Base-by-base conservation (phyloP, 2,888 invertebrate genomes). In the Metellina segmentata region DNA sequence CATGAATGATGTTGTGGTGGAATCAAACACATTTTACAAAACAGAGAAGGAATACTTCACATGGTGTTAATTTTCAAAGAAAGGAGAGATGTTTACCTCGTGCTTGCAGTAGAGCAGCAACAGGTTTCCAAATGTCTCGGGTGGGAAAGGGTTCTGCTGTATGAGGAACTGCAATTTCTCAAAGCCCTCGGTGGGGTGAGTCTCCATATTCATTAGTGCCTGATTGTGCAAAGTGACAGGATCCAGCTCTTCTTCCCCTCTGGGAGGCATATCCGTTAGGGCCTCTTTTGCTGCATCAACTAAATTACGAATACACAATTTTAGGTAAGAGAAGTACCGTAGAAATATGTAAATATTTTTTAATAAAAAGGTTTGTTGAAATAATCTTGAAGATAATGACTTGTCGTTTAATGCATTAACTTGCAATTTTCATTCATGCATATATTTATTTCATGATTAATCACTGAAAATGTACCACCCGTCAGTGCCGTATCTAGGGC, bases 171-270 rank as follows among this genome's bases (percentile, higher is more conserved):
- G 98, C 82, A 98, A 95, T 94, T 98, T 98, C 94, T 99, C 98
- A 94, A 99, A 99, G 16, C 99, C 98, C 94, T 99, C 98, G 0
- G 97, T 97, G 0, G 98, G 97, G 94, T 97, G 97, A 61, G 96
- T 96, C 93, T 98, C 98, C 95, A 98, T 98, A 93, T 98, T 98
- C 95, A 97, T 96, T 72, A 99, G 95, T 0, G 99, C 99, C 95
- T 99, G 97, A 95, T 99, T 99, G 95, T 99, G 99, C 72, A 99
- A 96, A 6, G 99, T 99, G 0, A 99, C 98, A 6, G 99, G 98
- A 95, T 99, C 99, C 93, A 99, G 95, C 95, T 99, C 99, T 94
- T 98, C 98, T 95, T 99, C 99, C 9, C 98, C 97, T 93, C 99
- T 94, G 0, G 96, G 96, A 4, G 96, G 96, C 96, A 96, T 96